Conservation (phyloP, 2,113 vertebrate species). For the Brienomyrus longianalis region DNA sequence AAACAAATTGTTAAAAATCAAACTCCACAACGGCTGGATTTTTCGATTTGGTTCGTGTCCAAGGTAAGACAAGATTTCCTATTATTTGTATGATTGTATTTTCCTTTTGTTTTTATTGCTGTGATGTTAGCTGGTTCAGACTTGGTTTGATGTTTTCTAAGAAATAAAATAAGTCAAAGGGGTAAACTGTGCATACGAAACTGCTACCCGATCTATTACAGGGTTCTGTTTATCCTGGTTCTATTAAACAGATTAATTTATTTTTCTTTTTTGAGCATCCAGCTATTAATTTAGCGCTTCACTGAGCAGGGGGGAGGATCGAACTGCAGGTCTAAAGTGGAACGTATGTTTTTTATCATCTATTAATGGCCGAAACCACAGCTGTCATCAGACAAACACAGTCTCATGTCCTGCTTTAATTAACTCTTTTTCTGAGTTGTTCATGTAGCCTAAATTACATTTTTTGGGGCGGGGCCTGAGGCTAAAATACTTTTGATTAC, state of each 20-base stretch:
- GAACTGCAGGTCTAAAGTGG: constrained; percentile 50
- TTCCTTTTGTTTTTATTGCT: not conserved
- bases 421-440: not conserved
- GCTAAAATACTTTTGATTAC: not conserved
- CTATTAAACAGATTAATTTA: constrained; percentile 54
- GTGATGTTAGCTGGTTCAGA: not conserved
- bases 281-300: constrained; percentile 54
- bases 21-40: not conserved
- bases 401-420: not conserved
- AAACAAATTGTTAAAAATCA: not conserved
- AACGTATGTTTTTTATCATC: constrained; percentile 34
- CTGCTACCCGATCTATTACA: not conserved
- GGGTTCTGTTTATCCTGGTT: constrained; percentile 13
- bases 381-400: not conserved
- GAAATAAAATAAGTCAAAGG: not conserved
- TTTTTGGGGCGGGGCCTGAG: not conserved
- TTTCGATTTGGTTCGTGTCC: not conserved
- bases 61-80: not conserved
- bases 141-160: not conserved
- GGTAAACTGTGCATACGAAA: not conserved
- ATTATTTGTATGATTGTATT: not conserved
- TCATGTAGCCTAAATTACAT: not conserved
- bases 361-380: constrained; percentile 51
- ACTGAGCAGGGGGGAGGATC: constrained; percentile 28
- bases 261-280: not conserved